These are phyloP conservation scores for Rhynchotus rufescens DNA, from an alignment of 2,797 vertebrate genomes.

Conservation along the genomic window DNA sequence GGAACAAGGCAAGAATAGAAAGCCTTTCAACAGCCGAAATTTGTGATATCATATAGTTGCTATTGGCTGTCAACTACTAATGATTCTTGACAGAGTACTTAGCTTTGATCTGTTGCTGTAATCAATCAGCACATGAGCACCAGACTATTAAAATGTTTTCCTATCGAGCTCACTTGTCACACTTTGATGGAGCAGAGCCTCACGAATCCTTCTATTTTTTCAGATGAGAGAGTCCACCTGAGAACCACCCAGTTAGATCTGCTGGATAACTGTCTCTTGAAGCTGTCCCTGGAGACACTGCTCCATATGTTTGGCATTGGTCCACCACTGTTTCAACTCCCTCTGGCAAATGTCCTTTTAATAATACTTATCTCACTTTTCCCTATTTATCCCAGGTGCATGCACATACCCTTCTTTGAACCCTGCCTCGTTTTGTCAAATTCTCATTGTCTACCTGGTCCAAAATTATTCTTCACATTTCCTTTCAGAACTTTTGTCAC, in stretches of 20 bases:
- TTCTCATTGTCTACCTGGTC: neutral
- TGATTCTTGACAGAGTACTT: conserved; percentile 65
- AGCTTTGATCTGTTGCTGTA: conserved; percentile 63
- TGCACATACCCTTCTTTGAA: neutral
- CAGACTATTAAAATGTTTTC: conserved; percentile 63
- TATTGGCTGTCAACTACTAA: conserved; percentile 54
- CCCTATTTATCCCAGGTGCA: neutral
- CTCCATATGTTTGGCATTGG: neutral
- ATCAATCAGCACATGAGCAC: conserved; percentile 61
- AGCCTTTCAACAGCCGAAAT: conserved; percentile 1
- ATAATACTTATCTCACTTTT: neutral
- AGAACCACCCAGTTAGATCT: neutral
- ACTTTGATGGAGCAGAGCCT: neutral
- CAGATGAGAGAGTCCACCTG: neutral
- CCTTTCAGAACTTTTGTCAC: neutral
- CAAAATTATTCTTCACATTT: neutral
- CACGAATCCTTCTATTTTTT: neutral
- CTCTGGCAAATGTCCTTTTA: neutral
- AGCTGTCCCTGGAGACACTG: neutral
- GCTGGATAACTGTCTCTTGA: neutral
- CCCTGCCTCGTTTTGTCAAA: neutral
- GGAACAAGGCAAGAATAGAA: conserved; percentile 12
- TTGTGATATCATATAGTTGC: conserved; percentile 34
- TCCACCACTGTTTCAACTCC: neutral
- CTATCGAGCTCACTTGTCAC: conserved; percentile 49